phyloP scores from a whole-genome alignment of 2,797 vertebrate species.

The Urocyon cinereoargenteus region DNA sequence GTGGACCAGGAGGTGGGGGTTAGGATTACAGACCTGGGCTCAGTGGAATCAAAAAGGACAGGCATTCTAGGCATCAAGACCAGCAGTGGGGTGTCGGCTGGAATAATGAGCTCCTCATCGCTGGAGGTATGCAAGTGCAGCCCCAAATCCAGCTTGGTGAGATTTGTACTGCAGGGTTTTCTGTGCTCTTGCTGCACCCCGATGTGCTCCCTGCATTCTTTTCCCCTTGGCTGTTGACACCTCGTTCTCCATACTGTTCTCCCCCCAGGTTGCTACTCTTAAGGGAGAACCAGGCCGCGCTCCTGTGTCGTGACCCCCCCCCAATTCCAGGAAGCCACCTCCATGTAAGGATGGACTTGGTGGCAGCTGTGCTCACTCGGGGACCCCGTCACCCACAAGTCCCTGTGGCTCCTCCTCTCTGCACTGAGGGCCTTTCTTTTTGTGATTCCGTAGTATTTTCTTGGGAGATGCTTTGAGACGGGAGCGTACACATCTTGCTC shows the following conservation, averaged over 20 bases:
- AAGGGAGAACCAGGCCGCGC: neutral
- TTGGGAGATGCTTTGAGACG: neutral
- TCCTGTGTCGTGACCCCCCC: too few relatives aligned
- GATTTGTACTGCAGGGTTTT: neutral
- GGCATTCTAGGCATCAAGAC: neutral
- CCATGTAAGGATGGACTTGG: accelerated
- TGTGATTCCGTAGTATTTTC: neutral
- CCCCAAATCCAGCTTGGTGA: accelerated
- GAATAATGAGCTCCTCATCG: neutral
- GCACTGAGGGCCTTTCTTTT: neutral
- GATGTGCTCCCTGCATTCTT: neutral
- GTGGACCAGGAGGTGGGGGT: too few relatives aligned
- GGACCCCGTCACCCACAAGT: neutral
- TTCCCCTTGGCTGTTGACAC: neutral
- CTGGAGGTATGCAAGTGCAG: neutral
- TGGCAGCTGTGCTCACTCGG: neutral
- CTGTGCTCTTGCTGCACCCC: neutral
- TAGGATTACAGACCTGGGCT: neutral
- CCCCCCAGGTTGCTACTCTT: neutral
- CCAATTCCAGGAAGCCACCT: neutral
- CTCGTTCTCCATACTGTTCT: neutral
- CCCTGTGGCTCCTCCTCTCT: neutral
- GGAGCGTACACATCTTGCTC: neutral
- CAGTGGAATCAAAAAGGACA: neutral
- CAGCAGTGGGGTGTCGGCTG: neutral